phyloP scores from a whole-genome alignment of 2,113 vertebrate species.

The Pavo muticus region DNA sequence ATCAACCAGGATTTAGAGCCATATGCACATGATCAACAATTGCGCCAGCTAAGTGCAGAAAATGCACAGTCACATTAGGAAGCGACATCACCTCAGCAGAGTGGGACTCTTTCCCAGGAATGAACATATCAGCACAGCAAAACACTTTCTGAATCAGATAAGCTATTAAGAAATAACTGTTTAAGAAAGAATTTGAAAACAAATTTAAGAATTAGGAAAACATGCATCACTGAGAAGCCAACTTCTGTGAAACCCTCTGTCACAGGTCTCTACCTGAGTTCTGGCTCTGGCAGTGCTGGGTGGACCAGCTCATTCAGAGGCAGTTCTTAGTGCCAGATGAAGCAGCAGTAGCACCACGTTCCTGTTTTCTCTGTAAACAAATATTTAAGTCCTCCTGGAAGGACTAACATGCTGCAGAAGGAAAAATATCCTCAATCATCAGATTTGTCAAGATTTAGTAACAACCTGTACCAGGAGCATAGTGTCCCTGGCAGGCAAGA shows the following conservation, averaged over 20 bases:
- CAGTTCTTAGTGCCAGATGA: background rate
- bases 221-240: background rate
- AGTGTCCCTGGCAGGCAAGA: background rate
- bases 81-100: background rate
- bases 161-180: constrained; percentile 23
- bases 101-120: background rate
- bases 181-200: background rate
- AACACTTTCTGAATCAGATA: constrained; percentile 7
- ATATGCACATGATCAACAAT: background rate
- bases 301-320: background rate
- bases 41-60: background rate
- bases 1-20: background rate
- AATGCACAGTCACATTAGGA: background rate
- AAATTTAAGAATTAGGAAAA: background rate
- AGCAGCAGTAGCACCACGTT: background rate
- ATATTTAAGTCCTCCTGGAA: constrained; percentile 1
- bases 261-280: background rate
- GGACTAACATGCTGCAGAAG: rapidly evolving
- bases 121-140: background rate
- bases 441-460: constrained; percentile 15
- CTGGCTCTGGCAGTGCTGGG: background rate
- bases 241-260: background rate
- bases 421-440: background rate
- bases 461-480: background rate
- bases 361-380: background rate